These are phyloP conservation scores for Notolepis coatsorum DNA, from an alignment of 2,797 vertebrate genomes.

Conservation along the genomic window DNA sequence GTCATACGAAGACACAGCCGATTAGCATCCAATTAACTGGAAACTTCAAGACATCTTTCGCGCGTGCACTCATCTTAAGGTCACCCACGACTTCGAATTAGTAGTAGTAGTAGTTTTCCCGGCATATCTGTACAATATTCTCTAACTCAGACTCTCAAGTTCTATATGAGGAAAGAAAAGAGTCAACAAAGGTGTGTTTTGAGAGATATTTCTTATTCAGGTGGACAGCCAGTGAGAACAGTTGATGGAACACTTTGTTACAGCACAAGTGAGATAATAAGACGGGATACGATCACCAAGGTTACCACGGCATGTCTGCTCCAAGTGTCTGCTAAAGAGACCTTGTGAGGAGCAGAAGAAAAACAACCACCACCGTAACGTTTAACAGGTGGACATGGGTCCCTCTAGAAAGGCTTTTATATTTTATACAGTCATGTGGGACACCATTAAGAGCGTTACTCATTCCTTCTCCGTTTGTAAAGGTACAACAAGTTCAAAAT, in stretches of 20 bases:
- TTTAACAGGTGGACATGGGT: slow-evolving; percentile 14
- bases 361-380: slow-evolving; percentile 34
- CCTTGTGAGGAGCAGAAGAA: neutral
- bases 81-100: too few species aligned
- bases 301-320: slow-evolving; percentile 43
- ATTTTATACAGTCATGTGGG: slow-evolving; percentile 40
- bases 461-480: slow-evolving; percentile 61
- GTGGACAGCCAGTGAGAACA: slow-evolving; percentile 58
- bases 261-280: slow-evolving; percentile 45
- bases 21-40: too few species aligned
- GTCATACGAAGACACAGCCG: too few species aligned
- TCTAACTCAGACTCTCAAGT: too few species aligned
- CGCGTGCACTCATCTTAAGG: too few species aligned
- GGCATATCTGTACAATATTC: too few species aligned
- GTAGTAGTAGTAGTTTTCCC: too few species aligned
- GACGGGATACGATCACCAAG: slow-evolving; percentile 44
- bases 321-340: slow-evolving; percentile 9
- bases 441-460: slow-evolving; percentile 52
- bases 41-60: too few species aligned
- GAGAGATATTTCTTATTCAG: slow-evolving; percentile 68
- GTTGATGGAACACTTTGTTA: slow-evolving; percentile 55
- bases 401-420: slow-evolving; percentile 1
- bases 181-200: slow-evolving; percentile 39
- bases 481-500: slow-evolving; percentile 65
- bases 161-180: slow-evolving; percentile 6